A percentile compares a stretch with the other conserved stretches of the same genome.
Conservation (phyloP, 2,797 vertebrate genomes). For the Columba guinea region DNA sequence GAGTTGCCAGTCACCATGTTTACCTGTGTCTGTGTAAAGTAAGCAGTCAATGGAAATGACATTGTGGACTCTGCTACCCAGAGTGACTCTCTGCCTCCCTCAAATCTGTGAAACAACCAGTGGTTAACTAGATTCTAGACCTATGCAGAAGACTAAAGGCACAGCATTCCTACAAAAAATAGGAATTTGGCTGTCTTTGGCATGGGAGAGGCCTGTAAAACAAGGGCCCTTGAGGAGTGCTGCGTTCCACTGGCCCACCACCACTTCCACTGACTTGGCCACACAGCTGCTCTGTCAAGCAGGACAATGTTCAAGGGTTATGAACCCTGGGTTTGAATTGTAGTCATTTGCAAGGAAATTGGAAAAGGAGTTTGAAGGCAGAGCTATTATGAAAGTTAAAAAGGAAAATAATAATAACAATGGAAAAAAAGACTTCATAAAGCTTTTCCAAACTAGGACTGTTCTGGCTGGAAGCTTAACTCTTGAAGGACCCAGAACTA, state of each 20-base stretch:
- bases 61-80: background rate
- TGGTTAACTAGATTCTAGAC: background rate
- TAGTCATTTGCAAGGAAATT: background rate
- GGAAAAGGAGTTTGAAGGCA: background rate
- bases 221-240: background rate
- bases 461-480: background rate
- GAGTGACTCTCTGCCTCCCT: background rate
- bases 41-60: background rate
- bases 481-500: background rate
- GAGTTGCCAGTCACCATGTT: background rate
- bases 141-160: background rate
- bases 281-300: background rate
- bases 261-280: background rate
- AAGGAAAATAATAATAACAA: background rate
- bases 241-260: background rate
- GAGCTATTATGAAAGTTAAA: background rate
- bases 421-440: background rate
- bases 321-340: background rate
- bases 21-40: background rate
- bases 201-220: background rate
- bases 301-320: background rate
- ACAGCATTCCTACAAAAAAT: background rate
- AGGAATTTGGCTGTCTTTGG: background rate
- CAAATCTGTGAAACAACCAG: background rate
- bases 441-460: background rate